A percentile compares a stretch with the other conserved stretches of the same genome.
Conservation (phyloP, 2,113 vertebrate species). For the Eurystomus gularis region DNA sequence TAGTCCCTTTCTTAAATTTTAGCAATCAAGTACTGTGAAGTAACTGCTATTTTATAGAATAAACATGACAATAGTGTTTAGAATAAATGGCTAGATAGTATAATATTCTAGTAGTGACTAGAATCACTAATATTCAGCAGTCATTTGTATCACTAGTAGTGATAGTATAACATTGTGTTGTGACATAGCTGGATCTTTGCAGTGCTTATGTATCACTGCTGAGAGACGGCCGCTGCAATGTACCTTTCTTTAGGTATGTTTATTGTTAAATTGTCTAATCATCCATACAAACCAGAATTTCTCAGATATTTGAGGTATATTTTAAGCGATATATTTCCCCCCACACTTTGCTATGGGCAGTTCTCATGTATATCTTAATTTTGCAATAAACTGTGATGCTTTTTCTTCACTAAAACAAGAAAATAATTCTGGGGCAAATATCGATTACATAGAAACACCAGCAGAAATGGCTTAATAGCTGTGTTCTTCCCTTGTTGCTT, state of each 20-base stretch:
- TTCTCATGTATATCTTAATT: background rate
- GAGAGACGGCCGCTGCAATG: background rate
- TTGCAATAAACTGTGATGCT: background rate
- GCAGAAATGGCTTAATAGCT: background rate
- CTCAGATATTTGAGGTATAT: background rate
- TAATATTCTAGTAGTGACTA: background rate
- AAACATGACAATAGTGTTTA: background rate
- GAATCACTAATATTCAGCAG: background rate
- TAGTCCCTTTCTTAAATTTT: background rate
- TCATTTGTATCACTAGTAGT: too few relatives aligned
- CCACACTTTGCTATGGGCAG: background rate
- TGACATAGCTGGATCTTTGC: background rate
- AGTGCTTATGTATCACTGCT: background rate
- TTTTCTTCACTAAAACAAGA: background rate
- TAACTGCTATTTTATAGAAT: background rate
- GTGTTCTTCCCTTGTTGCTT: slow-evolving; percentile 22
- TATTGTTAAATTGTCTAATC: background rate
- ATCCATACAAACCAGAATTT: background rate
- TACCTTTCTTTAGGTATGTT: background rate
- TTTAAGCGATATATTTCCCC: background rate
- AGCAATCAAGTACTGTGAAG: background rate
- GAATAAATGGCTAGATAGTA: background rate
- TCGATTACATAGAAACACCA: background rate
- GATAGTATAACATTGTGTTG: background rate
- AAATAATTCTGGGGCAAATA: background rate